These are phyloP conservation scores for Sarcophilus harrisii DNA, from an alignment of 2,797 vertebrate genomes.

Conservation along the genomic window DNA sequence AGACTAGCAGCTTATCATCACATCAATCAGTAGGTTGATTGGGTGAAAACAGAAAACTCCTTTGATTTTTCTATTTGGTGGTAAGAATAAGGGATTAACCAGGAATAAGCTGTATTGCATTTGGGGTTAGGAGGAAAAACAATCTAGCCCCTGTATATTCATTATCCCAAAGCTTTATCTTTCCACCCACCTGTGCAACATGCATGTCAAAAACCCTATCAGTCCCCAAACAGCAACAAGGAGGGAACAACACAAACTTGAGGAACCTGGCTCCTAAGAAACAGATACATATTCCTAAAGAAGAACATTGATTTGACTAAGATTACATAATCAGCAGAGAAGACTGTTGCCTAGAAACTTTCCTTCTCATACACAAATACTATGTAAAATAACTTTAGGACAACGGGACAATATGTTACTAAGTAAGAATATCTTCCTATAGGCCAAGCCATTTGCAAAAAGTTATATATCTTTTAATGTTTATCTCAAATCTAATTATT, in stretches of 20 bases:
- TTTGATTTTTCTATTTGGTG: constrained; percentile 43
- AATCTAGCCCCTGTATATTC: not conserved
- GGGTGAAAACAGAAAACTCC: not conserved
- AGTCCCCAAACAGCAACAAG: constrained; percentile 30
- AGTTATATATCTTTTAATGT: not conserved
- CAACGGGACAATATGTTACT: not conserved
- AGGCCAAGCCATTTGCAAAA: not conserved
- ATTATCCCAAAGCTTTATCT: not conserved
- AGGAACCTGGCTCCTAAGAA: constrained; percentile 42
- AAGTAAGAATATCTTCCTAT: constrained; percentile 1
- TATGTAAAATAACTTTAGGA: constrained; percentile 33
- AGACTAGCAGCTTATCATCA: rapidly evolving
- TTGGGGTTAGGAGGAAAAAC: not conserved
- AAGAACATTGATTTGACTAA: rapidly evolving
- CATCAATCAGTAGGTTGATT: not conserved
- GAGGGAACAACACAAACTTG: constrained; percentile 7
- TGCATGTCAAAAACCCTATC: constrained; percentile 44
- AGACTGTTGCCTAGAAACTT: constrained; percentile 42
- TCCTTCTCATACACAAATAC: constrained; percentile 1
- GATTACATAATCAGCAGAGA: constrained; percentile 5
- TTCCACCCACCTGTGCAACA: constrained; percentile 46
- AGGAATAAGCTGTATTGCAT: not conserved
- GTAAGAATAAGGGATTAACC: constrained; percentile 3
- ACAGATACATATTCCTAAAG: not conserved
- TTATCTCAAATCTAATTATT: not conserved